These are phyloP conservation scores for Cheumatopsyche charites DNA, from an alignment of 1,140 invertebrate genomes.

Conservation along the genomic window DNA sequence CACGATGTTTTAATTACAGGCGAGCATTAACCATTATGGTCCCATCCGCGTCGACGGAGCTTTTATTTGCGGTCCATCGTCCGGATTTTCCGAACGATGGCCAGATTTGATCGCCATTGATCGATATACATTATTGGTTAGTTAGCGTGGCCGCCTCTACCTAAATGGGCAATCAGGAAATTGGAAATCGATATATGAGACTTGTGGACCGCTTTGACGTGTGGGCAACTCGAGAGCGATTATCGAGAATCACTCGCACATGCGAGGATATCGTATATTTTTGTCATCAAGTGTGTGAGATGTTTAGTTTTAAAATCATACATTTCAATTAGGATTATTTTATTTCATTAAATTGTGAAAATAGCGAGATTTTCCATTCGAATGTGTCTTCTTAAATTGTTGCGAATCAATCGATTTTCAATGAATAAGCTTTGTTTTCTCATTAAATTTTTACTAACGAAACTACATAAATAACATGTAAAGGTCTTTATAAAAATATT, in stretches of 20 bases:
- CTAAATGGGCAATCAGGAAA: slow-evolving; percentile 28
- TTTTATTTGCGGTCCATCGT: slow-evolving; percentile 1
- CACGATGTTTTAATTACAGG: no score
- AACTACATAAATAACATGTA: no score
- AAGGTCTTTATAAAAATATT: no score
- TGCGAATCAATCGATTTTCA: no score
- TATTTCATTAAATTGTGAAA: no score
- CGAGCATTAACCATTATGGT: no score
- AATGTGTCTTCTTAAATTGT: no score
- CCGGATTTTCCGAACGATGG: neutral
- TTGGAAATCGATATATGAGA: slow-evolving; percentile 23
- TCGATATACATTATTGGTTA: slow-evolving; percentile 6
- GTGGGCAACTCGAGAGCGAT: slow-evolving; percentile 15
- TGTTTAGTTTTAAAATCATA: no score
- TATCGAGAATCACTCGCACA: neutral
- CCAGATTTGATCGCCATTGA: slow-evolving; percentile 3
- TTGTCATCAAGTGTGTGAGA: neutral
- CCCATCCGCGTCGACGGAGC: neutral
- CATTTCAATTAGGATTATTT: no score
- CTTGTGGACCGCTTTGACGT: slow-evolving; percentile 16
- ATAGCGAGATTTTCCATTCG: no score
- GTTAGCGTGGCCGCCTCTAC: neutral
- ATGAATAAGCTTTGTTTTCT: no score
- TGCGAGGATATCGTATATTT: neutral
- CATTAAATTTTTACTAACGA: no score